phyloP scores from a whole-genome alignment of 37 sponge, comb jelly and placozoan species.

The Oopsacas minuta region DNA sequence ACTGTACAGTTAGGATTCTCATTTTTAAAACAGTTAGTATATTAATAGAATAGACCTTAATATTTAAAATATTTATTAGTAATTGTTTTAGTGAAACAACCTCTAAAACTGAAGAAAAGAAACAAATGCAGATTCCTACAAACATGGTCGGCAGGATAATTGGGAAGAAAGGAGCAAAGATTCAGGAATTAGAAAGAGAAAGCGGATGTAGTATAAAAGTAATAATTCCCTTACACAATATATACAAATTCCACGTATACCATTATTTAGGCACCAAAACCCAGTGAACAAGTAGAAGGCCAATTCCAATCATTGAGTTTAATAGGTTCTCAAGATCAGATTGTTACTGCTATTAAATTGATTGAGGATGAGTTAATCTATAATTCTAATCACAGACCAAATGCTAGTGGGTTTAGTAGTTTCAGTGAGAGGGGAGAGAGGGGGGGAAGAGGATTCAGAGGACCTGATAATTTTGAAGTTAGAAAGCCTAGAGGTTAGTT shows the following conservation, averaged over 20 bases:
- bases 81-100: background rate
- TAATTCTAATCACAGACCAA: background rate
- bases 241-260: too few relatives aligned
- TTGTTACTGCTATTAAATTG: background rate
- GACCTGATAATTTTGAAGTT: background rate
- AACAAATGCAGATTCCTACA: slow-evolving; percentile 7
- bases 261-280: background rate
- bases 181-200: slow-evolving; percentile 29
- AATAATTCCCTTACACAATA: too few relatives aligned
- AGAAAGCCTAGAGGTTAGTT: slow-evolving; percentile 13
- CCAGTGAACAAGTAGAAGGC: background rate
- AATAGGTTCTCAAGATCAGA: background rate
- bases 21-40: background rate
- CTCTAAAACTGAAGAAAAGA: background rate
- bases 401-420: background rate
- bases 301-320: background rate
- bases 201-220: slow-evolving; percentile 42
- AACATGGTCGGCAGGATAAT: slow-evolving; percentile 6
- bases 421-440: background rate
- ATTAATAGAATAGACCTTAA: too few relatives aligned
- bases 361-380: background rate
- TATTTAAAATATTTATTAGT: too few relatives aligned
- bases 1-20: background rate
- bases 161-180: slow-evolving; percentile 34
- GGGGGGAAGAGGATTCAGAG: background rate